Evolutionary conservation across 2,888 invertebrate genomes (phyloP).

Genomic region (Drosophila colorata): DNA sequence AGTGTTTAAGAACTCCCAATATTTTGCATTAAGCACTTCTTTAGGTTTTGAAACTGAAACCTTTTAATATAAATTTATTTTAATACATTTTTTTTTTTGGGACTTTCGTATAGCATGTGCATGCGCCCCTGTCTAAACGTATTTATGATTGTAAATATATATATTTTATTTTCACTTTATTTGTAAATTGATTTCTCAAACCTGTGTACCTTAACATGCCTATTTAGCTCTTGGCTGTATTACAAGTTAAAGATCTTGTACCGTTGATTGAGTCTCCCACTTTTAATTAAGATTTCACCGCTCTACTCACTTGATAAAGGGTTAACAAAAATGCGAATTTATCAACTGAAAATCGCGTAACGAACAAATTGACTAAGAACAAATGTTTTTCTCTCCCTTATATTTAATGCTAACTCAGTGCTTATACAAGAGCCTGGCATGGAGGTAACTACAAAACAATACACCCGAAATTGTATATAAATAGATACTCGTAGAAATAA

Average conservation of each 20-base stretch:
- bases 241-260: conserved; percentile 22
- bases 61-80: no score
- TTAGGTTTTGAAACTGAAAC: no score
- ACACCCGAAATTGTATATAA: no score
- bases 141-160: conserved; percentile 7
- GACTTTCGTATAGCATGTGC: conserved; percentile 38
- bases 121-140: conserved; percentile 19
- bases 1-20: no score
- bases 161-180: conserved; percentile 4
- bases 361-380: conserved; percentile 37
- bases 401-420: conserved; percentile 79
- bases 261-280: conserved; percentile 31
- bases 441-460: conserved; percentile 76
- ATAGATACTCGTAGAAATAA: no score
- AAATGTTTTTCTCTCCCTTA: conserved; percentile 59
- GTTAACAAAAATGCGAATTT: conserved; percentile 14
- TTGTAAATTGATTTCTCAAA: background rate
- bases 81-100: background rate
- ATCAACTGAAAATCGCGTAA: conserved; percentile 3
- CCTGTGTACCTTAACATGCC: conserved; percentile 6
- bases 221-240: conserved; percentile 25
- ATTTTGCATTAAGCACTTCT: no score
- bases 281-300: conserved; percentile 49
- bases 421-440: conserved; percentile 84
- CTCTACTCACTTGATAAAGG: conserved; percentile 43